Evolutionary conservation across 2,797 vertebrate species (phyloP).

Genomic region (Loriculus beryllinus): DNA sequence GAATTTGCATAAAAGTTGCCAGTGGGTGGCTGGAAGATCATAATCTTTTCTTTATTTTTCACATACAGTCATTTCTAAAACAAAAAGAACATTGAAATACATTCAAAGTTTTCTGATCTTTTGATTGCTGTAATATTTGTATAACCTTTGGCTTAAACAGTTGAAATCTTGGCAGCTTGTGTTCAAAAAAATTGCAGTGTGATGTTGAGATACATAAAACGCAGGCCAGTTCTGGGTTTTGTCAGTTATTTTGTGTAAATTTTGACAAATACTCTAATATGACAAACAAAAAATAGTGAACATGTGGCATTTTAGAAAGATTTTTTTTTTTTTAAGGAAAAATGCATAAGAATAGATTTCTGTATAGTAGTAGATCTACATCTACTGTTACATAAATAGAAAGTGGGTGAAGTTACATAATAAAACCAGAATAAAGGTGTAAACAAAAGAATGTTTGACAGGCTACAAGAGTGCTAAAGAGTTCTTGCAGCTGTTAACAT

Average conservation of each 20-base stretch:
- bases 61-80: not conserved
- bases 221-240: not conserved
- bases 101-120: not conserved
- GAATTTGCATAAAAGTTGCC: not conserved
- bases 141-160: slow-evolving; percentile 38
- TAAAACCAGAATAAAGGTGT: not conserved
- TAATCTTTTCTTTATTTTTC: not conserved
- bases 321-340: not conserved
- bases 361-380: not conserved
- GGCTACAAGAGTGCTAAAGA: not conserved
- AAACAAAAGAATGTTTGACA: not conserved
- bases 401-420: not conserved
- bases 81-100: not conserved
- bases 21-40: not conserved
- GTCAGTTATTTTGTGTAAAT: not conserved
- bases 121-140: slow-evolving; percentile 1
- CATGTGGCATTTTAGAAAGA: not conserved
- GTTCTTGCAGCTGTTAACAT: not conserved
- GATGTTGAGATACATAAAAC: slow-evolving; percentile 12
- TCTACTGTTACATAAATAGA: not conserved
- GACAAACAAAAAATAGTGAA: not conserved
- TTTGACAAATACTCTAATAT: not conserved
- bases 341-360: not conserved
- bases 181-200: not conserved
- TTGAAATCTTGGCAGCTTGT: not conserved